Base-by-base conservation (phyloP, 2,113 vertebrate species). In the Castor canadensis region DNA sequence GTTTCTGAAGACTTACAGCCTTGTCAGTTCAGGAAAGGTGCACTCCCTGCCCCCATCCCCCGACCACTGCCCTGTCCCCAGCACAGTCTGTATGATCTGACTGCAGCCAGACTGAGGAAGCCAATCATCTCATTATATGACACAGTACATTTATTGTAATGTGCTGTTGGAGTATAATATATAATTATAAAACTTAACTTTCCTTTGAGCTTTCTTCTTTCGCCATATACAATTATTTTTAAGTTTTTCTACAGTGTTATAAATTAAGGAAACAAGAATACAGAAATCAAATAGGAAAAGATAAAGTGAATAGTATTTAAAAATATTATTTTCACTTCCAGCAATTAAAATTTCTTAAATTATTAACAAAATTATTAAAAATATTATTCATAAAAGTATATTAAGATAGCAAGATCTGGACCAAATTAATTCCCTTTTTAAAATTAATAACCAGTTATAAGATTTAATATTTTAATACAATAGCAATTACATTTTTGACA, bases 311-410 rank as follows among this genome's bases (percentile, higher is more conserved):
- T 38, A 30, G 10, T 38, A n/a, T 28, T 89, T 69, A 43, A 72
- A 45, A 12, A 58, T 58, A 58, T n/a, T 93, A 24, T 67, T 56
- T 45, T 82, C 16, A 40, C 15, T 73, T 81, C 62, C 0, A n/a
- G n/a, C n/a, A n/a, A n/a, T 9, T 87, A 87, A 85, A 87, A 60
- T 56, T 28, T 30, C 19, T 15, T 26, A 56, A 8, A 76, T 32
- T n/a, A 75, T 47, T 66, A 38, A 71, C 22, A 62, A 52, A 88
- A 93, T 56, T 91, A 77, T 66, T 93, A 8, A 56, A 87, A 85
- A 13, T 47, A 52, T 64, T 75, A 38, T 54, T 92, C n/a, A 16
- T 30, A 80, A 85, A 87, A 82, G 8, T 43, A 87, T 10, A 32
- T 0, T 79, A 54, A 93, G 3, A 9, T 49, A 82, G 19, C 22